These are phyloP conservation scores for Tipula confusa DNA, from an alignment of 2,888 invertebrate species.

Conservation along the genomic window DNA sequence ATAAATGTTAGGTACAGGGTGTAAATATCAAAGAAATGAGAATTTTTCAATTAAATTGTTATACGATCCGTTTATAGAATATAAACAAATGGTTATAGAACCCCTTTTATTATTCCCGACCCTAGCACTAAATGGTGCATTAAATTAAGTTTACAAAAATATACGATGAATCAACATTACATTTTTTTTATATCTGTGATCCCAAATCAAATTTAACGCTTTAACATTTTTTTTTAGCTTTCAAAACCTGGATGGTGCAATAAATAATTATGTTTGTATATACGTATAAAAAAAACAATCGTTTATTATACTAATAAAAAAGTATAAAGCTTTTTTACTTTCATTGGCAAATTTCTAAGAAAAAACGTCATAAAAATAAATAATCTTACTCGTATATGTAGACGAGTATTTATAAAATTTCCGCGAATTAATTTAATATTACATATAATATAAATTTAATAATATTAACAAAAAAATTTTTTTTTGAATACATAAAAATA, in stretches of 20 bases:
- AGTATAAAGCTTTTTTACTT: neutral
- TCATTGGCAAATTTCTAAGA: neutral
- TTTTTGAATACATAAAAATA: neutral
- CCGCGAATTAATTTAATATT: neutral
- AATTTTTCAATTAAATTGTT: too few species aligned
- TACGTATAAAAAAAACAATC: neutral
- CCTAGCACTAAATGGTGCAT: too few species aligned
- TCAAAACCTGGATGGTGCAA: neutral
- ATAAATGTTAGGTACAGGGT: too few species aligned
- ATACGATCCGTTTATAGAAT: too few species aligned
- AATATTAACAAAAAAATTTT: neutral
- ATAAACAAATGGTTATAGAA: too few species aligned
- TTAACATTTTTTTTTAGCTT: neutral
- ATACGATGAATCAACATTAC: too few species aligned
- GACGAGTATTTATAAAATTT: neutral
- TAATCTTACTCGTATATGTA: conserved; percentile 3
- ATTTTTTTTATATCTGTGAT: neutral
- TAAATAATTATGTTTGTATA: neutral
- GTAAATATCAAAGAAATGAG: too few species aligned
- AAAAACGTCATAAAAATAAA: neutral
- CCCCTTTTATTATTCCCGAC: too few species aligned
- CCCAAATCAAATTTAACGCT: neutral
- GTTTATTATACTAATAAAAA: neutral
- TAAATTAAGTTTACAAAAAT: too few species aligned
- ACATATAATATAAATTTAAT: neutral